Base-by-base conservation (phyloP, 2,113 vertebrate genomes). In the Seriola aureovittata region DNA sequence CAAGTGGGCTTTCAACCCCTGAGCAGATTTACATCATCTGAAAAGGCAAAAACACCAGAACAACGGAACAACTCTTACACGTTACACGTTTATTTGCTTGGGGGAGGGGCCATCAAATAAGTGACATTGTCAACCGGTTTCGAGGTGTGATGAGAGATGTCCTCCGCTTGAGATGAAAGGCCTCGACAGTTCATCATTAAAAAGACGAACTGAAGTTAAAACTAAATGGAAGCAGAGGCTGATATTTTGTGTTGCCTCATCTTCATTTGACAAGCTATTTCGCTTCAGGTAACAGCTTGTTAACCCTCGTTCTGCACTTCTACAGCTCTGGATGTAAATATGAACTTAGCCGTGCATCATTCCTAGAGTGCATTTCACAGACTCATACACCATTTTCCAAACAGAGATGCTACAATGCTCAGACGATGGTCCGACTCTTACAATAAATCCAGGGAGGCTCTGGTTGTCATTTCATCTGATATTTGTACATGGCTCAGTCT, bases 11-110 rank as follows among this genome's bases (percentile, higher is more conserved):
- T 92, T 92, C 87, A 92, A 76, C 62, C 19, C 46, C 75, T 29
- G 80, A 82, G 85, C 88, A 89, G 84, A 91, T 93, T 93, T 90
- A 88, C 78, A 71, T 84, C 71, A 83, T 78, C 32, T 88, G 59
- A 79, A 71, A 84, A 78, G 73, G 72, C 63, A 59, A 74, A 80
- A 81, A 82, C 66, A 87, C 82, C 50, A 78, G 8, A 73, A 66
- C 71, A 83, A 42, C 50, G 54, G 11, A 82, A 78, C 21, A 81
- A 63, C 23, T 83, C 58, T 13, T 57, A 59, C 60, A 80, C 3
- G 16, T 19, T 14, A 13, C 46, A 81, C 72, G 34, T 4, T 36
- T 36, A 36, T 36, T 36, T 36, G 34, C 34, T 5, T 36, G 5
- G 4, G 34, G 34, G 34, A 77, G 63, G 76, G 87, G 80, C 87